A percentile compares a stretch with the other conserved stretches of the same genome.
Evolutionary conservation across 2,113 vertebrate genomes (phyloP).

Genomic region (Labeo rohita): DNA sequence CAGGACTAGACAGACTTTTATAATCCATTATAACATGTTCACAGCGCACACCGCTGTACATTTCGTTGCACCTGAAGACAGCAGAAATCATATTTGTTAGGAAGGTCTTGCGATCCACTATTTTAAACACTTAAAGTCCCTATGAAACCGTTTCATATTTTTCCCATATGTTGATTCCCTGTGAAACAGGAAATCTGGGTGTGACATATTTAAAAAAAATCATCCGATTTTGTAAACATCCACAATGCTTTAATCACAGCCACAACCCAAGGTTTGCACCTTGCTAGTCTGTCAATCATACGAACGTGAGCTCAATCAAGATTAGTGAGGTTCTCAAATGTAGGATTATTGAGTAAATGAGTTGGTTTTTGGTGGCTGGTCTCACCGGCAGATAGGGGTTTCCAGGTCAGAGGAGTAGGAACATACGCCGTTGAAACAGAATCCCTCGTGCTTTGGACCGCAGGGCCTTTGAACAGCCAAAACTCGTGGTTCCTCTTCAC

Average conservation of each 20-base stretch:
- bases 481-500: slow-evolving; percentile 39
- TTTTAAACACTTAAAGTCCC: background rate
- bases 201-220: background rate
- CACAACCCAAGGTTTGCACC: background rate
- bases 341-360: background rate
- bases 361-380: background rate
- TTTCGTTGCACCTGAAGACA: slow-evolving; percentile 65
- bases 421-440: slow-evolving; percentile 71
- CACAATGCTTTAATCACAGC: background rate
- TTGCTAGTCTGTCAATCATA: background rate
- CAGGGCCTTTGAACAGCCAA: slow-evolving; percentile 58
- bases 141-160: background rate
- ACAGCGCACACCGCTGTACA: slow-evolving; percentile 65
- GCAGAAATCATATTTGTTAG: background rate
- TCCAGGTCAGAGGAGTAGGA: slow-evolving; percentile 66
- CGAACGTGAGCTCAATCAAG: background rate
- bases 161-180: background rate
- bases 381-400: slow-evolving; percentile 71
- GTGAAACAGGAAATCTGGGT: background rate
- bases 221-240: slow-evolving; percentile 12
- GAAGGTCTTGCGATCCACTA: no score
- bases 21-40: background rate
- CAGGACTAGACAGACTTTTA: accelerated
- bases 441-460: slow-evolving; percentile 48
- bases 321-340: background rate